Evolutionary conservation across 1,140 invertebrate species (phyloP).

Genomic region (Doryteuthis pealeii): DNA sequence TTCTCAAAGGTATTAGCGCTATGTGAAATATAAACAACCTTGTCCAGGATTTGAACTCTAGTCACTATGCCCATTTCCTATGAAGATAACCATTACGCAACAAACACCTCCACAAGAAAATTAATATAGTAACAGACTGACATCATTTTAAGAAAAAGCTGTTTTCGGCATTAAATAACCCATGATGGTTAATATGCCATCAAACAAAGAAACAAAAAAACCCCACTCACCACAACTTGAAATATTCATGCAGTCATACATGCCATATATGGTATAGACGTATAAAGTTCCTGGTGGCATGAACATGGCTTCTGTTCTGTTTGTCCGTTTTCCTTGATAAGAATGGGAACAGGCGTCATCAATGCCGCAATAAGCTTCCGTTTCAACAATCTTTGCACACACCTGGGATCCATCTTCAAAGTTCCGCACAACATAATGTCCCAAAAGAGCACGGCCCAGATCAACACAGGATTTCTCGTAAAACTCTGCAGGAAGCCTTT

Average conservation of each 20-base stretch:
- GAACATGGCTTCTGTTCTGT: conserved; percentile 76
- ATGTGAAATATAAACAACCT: no score
- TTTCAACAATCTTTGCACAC: conserved; percentile 75
- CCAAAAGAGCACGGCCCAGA: conserved; percentile 67
- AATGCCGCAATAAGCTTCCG: conserved; percentile 74
- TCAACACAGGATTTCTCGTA: conserved; percentile 41
- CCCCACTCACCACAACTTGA: conserved; percentile 69
- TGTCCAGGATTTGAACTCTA: no score
- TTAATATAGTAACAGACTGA: no score
- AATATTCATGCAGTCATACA: conserved; percentile 82
- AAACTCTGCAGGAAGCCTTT: conserved; percentile 32
- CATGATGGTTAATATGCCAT: no score
- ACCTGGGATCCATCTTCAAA: conserved; percentile 58
- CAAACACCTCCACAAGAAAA: no score
- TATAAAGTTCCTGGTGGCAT: conserved; percentile 79
- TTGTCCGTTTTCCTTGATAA: conserved; percentile 69
- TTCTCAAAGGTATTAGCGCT: no score
- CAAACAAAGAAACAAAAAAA: conserved; percentile 7
- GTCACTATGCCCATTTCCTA: no score
- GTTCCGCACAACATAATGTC: conserved; percentile 66
- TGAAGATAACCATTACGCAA: no score
- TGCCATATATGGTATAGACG: conserved; percentile 80
- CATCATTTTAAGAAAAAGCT: no score
- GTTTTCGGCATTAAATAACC: no score
- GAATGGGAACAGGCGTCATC: conserved; percentile 76